These are phyloP conservation scores for Labroides dimidiatus DNA, from an alignment of 2,797 vertebrate species.

Conservation along the genomic window DNA sequence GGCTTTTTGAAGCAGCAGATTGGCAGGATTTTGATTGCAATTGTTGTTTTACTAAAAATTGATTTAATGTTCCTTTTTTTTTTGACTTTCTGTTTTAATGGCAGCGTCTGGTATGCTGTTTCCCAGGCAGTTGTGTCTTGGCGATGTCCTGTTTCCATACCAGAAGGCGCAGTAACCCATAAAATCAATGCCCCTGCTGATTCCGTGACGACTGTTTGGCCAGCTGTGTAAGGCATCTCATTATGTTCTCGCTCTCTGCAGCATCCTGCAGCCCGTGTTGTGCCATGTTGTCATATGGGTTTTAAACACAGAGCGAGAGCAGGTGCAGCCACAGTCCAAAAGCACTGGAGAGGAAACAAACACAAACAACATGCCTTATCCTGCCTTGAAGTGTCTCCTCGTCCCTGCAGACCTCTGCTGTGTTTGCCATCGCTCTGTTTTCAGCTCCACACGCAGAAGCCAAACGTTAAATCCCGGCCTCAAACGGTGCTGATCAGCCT, in stretches of 20 bases:
- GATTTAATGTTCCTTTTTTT: no score
- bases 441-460: constrained; percentile 38
- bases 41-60: background rate
- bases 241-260: constrained; percentile 63
- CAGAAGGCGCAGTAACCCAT: constrained; percentile 51
- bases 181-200: constrained; percentile 70
- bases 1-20: background rate
- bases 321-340: constrained; percentile 70
- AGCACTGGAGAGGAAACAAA: constrained; percentile 71
- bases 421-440: constrained; percentile 59
- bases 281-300: constrained; percentile 55
- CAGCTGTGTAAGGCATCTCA: constrained; percentile 67
- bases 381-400: constrained; percentile 67
- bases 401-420: constrained; percentile 63
- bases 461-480: constrained; percentile 29
- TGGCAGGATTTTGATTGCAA: background rate
- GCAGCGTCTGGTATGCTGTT: constrained; percentile 24
- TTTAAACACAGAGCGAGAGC: constrained; percentile 69
- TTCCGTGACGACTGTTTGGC: constrained; percentile 50
- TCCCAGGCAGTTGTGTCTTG: constrained; percentile 21
- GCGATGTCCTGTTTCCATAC: constrained; percentile 51
- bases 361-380: constrained; percentile 76
- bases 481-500: constrained; percentile 34
- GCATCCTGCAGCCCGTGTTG: constrained; percentile 55
- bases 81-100: constrained; percentile 37